phyloP scores from a whole-genome alignment of 2,888 invertebrate species.

The Volucella inflata region DNA sequence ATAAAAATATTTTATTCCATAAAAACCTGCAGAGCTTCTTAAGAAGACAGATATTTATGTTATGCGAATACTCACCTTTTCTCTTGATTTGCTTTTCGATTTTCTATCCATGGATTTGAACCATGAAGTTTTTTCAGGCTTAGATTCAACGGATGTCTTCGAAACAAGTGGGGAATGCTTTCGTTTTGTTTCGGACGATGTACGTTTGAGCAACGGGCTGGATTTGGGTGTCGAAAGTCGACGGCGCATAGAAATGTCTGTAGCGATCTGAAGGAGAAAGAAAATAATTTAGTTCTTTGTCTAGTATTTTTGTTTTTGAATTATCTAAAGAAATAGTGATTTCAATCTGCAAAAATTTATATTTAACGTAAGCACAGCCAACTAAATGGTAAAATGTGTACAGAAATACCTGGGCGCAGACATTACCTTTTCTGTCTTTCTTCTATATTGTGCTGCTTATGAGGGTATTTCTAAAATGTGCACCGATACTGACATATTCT shows the following conservation, averaged over 20 bases:
- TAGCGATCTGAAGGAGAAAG: conserved; percentile 54
- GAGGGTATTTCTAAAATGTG: too few species aligned
- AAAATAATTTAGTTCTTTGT: not conserved
- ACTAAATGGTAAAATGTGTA: too few species aligned
- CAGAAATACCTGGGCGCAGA: too few species aligned
- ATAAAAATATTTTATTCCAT: conserved; percentile 4
- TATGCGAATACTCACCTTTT: conserved; percentile 78
- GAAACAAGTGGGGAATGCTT: conserved; percentile 83
- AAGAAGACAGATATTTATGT: conserved; percentile 37
- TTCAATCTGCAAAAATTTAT: too few species aligned
- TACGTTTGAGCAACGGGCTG: conserved; percentile 87
- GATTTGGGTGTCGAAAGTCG: conserved; percentile 91
- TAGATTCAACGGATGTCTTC: conserved; percentile 82
- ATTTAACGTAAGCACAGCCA: too few species aligned
- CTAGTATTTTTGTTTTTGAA: not conserved
- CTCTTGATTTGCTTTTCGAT: conserved; percentile 87
- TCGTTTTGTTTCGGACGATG: conserved; percentile 83
- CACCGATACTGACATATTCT: too few species aligned
- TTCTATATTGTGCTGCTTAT: too few species aligned
- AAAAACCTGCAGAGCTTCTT: not conserved
- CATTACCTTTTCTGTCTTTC: too few species aligned
- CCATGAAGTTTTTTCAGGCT: conserved; percentile 87
- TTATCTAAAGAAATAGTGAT: too few species aligned
- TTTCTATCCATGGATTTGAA: conserved; percentile 91
- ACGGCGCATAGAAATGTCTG: conserved; percentile 89